Base-by-base conservation (phyloP, 23 tunicate genomes). In the Styela clava region DNA sequence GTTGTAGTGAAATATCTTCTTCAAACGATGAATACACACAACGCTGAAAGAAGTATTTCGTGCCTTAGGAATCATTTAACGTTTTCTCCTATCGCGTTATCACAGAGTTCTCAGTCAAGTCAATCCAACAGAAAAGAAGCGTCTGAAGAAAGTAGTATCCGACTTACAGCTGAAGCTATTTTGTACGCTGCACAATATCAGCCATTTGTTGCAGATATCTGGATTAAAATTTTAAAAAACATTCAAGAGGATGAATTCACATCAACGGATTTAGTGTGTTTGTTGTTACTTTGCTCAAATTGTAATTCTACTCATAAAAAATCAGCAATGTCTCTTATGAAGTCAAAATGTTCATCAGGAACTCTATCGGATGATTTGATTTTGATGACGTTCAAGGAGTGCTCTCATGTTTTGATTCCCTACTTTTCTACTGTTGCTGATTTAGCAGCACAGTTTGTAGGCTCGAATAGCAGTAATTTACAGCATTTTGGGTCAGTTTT, bases 81-180 rank as follows among this genome's bases (percentile, higher is more conserved):
- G 16, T 76, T 76, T 44, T 25, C 81, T 7, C 32, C 52, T 22
- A 21, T 25, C 0, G 64, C 7, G 24, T 44, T 33, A 9, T 76
- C 81, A 22, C 81, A 76, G n/a, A 27, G 52, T 76, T 76, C 81
- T 23, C 44, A 32, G 44, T 72, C 78, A 16, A n/a, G 26, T 1
- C 22, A n/a, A 25, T 25, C 0, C 30, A 1, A 1, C 0, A 1
- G 71, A 22, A 72, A 72, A 23, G 65, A 30, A 35, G 61, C 63
- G 23, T 33, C 61, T 2, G 31, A 72, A 2, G 78, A 67, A 21
- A 33, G 90, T 20, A 73, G 69, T 37, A 78, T 82, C 25, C 35
- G 78, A 34, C 68, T 91, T 5, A 73, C 83, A 65, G 97, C 97
- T 2, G 90, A 91, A n/a, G 74, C 85, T 69, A 81, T 91, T 51